Evolutionary conservation across 2,797 vertebrate genomes (phyloP).

Genomic region (Channa striata): DNA sequence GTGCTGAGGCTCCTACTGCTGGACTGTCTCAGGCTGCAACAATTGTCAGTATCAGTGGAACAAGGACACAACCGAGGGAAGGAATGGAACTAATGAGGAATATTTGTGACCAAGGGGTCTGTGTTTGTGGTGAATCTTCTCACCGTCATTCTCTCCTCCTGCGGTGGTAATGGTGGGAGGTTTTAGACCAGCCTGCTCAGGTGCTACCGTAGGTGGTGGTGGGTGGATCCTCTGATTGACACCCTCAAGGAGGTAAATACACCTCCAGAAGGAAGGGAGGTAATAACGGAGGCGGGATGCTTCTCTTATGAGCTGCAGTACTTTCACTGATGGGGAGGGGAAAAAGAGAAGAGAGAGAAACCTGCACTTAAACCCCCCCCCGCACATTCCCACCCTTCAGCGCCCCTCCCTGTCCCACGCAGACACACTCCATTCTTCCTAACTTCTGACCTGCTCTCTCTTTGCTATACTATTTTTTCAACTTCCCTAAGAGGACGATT

Average conservation of each 20-base stretch:
- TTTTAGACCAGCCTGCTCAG: constrained; percentile 35
- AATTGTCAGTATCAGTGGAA: constrained; percentile 41
- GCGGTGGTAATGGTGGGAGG: constrained; percentile 35
- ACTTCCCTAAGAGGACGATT: background rate
- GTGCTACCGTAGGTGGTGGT: constrained; percentile 43
- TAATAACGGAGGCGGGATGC: constrained; percentile 30
- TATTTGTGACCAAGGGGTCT: constrained; percentile 39
- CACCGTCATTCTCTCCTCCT: constrained; percentile 9
- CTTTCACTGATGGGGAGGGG: constrained; percentile 65
- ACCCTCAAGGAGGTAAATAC: constrained; percentile 49
- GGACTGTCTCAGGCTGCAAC: constrained; percentile 65
- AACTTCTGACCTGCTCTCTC: background rate
- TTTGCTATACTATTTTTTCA: background rate
- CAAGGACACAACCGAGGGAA: constrained; percentile 18
- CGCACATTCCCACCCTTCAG: constrained; percentile 59
- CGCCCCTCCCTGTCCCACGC: constrained; percentile 33
- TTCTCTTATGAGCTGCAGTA: constrained; percentile 30
- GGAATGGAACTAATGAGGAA: constrained; percentile 58
- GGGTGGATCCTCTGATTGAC: constrained; percentile 40
- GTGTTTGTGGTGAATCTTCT: constrained; percentile 7
- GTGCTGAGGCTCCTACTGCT: constrained; percentile 65
- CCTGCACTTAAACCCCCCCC: constrained; percentile 37
- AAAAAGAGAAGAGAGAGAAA: constrained; percentile 20
- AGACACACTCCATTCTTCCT: constrained; percentile 22
- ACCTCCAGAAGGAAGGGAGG: constrained; percentile 42